These are phyloP conservation scores for Diarsia dahlii DNA, from an alignment of 2,888 invertebrate genomes.

Conservation along the genomic window DNA sequence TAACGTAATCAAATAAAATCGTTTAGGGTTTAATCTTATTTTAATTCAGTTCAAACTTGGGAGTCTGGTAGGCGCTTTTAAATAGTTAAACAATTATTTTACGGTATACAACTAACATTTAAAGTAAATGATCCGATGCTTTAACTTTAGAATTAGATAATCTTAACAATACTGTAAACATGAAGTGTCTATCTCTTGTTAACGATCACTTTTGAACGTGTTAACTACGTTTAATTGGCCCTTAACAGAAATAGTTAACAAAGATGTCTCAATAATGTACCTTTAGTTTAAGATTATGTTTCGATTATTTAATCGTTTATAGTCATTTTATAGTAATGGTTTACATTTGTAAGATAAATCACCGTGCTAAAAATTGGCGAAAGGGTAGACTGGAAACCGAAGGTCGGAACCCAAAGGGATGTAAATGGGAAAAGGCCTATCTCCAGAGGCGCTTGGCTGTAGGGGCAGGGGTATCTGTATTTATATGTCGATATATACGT, in stretches of 20 bases:
- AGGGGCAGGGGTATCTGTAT: not conserved
- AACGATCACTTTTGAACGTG: conserved; percentile 27
- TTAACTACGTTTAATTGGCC: conserved; percentile 45
- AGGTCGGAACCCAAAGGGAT: not conserved
- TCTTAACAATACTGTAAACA: conserved; percentile 30
- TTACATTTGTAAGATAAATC: not conserved
- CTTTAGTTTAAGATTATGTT: not conserved
- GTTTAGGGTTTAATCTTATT: conserved; percentile 7
- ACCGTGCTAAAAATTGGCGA: not conserved
- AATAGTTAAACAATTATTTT: conserved; percentile 14
- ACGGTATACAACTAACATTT: not conserved
- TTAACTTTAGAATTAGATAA: conserved; percentile 13
- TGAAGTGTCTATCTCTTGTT: conserved; percentile 21
- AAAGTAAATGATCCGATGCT: conserved; percentile 20
- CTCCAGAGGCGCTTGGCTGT: not conserved
- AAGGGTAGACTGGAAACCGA: not conserved
- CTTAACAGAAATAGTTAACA: conserved; percentile 23
- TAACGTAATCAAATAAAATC: conserved; percentile 36
- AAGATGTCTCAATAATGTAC: conserved; percentile 2
- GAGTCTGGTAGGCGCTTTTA: not conserved
- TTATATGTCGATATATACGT: not conserved
- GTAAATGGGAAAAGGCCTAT: not conserved
- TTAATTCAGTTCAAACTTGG: conserved; percentile 7
- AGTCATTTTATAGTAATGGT: not conserved
- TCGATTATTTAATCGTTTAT: not conserved